Evolutionary conservation across 2,113 vertebrate species (phyloP).

Genomic region (Chunga burmeisteri): DNA sequence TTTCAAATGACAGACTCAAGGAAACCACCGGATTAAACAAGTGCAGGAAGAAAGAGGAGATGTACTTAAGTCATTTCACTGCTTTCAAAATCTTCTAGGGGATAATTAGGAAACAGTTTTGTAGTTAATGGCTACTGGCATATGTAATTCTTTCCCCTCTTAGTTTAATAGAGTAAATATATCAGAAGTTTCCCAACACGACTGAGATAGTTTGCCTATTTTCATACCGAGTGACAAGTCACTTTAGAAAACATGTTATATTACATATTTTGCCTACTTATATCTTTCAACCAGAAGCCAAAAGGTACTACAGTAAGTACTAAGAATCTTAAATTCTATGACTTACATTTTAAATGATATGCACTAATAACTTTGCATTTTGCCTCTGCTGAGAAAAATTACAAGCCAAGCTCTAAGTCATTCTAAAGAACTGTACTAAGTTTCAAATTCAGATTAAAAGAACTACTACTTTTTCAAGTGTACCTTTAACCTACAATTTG

Average conservation of each 20-base stretch:
- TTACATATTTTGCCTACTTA: neutral
- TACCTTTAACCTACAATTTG: neutral
- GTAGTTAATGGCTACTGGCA: neutral
- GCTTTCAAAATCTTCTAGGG: neutral
- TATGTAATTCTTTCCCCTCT: neutral
- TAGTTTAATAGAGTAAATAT: neutral
- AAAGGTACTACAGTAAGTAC: neutral
- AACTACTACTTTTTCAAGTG: neutral
- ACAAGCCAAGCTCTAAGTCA: neutral
- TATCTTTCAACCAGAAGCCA: neutral
- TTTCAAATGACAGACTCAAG: neutral
- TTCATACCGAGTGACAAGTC: neutral
- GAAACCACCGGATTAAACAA: neutral
- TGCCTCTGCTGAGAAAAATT: neutral
- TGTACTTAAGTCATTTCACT: neutral
- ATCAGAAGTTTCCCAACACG: neutral
- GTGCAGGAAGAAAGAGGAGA: neutral
- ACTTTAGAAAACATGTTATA: neutral
- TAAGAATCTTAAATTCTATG: neutral
- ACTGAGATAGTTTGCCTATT: neutral
- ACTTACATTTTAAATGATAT: neutral
- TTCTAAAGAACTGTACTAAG: neutral
- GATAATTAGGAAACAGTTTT: neutral
- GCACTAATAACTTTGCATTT: neutral
- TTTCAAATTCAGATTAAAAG: conserved; percentile 1